Base-by-base conservation (phyloP, 1,140 invertebrate genomes). In the Calliphora vicina region DNA sequence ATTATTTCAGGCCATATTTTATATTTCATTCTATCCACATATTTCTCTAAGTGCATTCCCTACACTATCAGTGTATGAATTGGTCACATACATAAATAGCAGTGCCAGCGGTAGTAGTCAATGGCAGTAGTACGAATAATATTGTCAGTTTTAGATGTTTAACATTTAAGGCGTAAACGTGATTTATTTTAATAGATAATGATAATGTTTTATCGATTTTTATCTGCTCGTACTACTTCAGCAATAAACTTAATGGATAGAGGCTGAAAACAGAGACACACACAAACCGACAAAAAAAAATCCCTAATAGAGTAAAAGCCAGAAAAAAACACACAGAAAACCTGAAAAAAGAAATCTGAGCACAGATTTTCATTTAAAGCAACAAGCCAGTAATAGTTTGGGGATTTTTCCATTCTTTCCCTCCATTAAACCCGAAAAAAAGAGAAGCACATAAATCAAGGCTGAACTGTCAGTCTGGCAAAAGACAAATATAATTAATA, bases 161-260 rank as follows among this genome's bases (percentile, higher is more conserved):
- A 78, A 43, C 42, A 45, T 78, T 23, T 78, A 78, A 78, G 74
- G 74, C 74, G 74, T 78, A 43, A 78, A 78, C 74, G 35, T 78
- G 74, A 78, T 78, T 78, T 78, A 78, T 78, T 78, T 78, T 78
- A 78, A 78, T 78, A 78, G 74, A 78, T 78, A 43, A 78, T 78
- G 35, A 78, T 78, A 42, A 45, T 78, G 74, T 78, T 78, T 78
- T 78, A 78, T 78, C 35, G 74, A 78, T 78, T 42, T 43, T 78
- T 78, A 78, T 78, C 74, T 23, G 35, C 35, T 23, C 20, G 4
- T 43, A 78, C 35, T 15, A 74, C 8, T 13, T n/a, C 15, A 29
- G 10, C 45, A 50, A 50, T 50, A 50, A 12, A 50, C 4, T 17
- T 50, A 23, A 67, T 67, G n/a, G 61, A 67, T 67, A 67, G 17